Conservation (phyloP, 2,113 vertebrate genomes). For the Brachyhypopomus gauderio region DNA sequence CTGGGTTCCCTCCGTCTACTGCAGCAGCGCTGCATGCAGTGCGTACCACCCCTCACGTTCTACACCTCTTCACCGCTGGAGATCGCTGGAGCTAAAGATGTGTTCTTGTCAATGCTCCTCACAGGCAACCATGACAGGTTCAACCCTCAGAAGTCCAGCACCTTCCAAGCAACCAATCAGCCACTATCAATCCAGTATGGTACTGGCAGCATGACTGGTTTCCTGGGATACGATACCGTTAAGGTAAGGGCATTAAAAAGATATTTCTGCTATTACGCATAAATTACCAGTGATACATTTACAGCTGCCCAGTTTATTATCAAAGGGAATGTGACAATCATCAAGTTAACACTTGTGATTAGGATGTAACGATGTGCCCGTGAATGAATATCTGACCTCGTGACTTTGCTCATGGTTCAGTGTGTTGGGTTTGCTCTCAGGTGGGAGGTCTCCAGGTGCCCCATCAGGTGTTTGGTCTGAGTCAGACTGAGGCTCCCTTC, state of each 20-base stretch:
- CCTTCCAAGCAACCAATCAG: conserved; percentile 45
- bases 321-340: too few relatives aligned
- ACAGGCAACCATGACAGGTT: conserved; percentile 61
- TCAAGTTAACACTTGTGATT: not conserved
- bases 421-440: conserved; percentile 29
- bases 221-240: conserved; percentile 63
- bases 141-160: conserved; percentile 57
- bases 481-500: conserved; percentile 60
- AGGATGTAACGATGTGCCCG: not conserved
- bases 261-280: too few relatives aligned
- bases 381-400: too few relatives aligned
- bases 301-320: not conserved
- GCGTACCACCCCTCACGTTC: conserved; percentile 19
- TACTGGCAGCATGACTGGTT: conserved; percentile 63
- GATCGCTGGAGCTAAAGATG: not conserved
- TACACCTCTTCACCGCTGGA: not conserved
- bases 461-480: conserved; percentile 78
- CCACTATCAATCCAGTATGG: conserved; percentile 50
- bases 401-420: not conserved
- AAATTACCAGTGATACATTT: too few relatives aligned
- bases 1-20: conserved; percentile 68
- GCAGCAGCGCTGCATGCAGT: conserved; percentile 62
- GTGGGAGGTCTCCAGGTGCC: conserved; percentile 52
- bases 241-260: conserved; percentile 45
- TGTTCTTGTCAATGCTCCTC: not conserved